A percentile compares a stretch with the other conserved stretches of the same genome.
These are phyloP conservation scores for Odocoileus virginianus DNA, from an alignment of 2,113 vertebrate genomes.

Conservation along the genomic window DNA sequence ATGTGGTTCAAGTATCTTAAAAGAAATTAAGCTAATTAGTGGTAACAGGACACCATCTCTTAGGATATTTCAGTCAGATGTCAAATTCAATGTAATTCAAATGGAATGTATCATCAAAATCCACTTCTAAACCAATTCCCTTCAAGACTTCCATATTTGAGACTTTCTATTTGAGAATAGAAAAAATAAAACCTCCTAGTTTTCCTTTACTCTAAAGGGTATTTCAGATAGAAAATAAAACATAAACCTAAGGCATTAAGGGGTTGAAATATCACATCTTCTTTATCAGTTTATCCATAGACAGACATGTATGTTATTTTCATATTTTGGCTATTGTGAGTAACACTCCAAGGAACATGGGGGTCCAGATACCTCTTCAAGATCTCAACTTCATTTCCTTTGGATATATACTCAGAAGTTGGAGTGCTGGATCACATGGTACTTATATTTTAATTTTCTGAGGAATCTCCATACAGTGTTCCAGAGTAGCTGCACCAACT, in stretches of 20 bases:
- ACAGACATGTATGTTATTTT: neutral
- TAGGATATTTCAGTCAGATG: neutral
- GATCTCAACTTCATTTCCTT: neutral
- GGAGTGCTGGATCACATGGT: neutral
- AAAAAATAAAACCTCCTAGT: neutral
- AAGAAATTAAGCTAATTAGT: neutral
- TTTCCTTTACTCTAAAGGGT: neutral
- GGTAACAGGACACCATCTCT: neutral
- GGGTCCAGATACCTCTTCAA: neutral
- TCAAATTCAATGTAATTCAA: neutral
- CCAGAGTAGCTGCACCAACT: neutral
- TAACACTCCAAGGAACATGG: neutral
- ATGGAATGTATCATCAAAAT: neutral
- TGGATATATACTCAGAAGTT: neutral
- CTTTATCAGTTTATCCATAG: neutral
- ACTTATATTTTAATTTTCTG: neutral
- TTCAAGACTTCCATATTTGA: neutral
- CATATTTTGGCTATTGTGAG: neutral
- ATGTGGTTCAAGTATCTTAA: neutral
- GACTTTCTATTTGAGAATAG: neutral
- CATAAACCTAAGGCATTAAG: neutral
- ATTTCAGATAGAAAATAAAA: neutral
- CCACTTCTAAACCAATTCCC: neutral
- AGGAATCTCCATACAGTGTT: neutral
- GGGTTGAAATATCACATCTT: neutral